Conservation (phyloP, 2,113 vertebrate genomes). For the Brienomyrus longianalis region DNA sequence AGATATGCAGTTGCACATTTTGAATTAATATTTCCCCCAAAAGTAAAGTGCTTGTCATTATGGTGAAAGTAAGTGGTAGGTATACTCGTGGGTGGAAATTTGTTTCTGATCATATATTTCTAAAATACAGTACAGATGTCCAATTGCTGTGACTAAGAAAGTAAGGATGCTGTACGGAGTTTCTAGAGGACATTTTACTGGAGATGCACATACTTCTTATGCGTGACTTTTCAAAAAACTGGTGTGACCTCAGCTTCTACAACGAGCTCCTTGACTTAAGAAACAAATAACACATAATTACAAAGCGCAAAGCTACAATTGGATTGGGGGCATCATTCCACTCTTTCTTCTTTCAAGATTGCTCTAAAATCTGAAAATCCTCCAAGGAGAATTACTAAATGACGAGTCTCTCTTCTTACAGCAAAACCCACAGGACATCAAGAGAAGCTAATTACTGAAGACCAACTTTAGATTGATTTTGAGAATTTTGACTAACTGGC, state of each 20-base stretch:
- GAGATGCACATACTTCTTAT: neutral
- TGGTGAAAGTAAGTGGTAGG: neutral
- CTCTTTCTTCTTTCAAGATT: neutral
- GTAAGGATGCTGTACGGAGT: neutral
- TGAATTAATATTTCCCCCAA: neutral
- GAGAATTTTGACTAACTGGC: too few species aligned
- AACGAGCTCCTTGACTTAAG: neutral
- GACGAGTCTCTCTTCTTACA: conserved; percentile 4
- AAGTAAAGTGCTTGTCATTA: neutral
- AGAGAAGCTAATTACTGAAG: too few species aligned
- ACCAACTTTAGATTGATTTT: too few species aligned
- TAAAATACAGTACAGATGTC: conserved; percentile 53
- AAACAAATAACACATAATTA: neutral
- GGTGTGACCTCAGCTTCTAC: neutral
- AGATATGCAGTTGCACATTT: neutral
- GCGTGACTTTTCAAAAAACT: neutral
- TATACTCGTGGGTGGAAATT: conserved; percentile 46
- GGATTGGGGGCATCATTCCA: neutral
- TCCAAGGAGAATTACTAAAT: conserved; percentile 11
- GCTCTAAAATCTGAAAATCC: neutral
- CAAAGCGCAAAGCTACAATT: neutral
- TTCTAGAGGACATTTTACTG: neutral
- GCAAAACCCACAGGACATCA: neutral
- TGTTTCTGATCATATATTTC: conserved; percentile 46
- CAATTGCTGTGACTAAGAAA: neutral